Evolutionary conservation across 2,888 invertebrate genomes (phyloP).

Genomic region (Gibbula magus): DNA sequence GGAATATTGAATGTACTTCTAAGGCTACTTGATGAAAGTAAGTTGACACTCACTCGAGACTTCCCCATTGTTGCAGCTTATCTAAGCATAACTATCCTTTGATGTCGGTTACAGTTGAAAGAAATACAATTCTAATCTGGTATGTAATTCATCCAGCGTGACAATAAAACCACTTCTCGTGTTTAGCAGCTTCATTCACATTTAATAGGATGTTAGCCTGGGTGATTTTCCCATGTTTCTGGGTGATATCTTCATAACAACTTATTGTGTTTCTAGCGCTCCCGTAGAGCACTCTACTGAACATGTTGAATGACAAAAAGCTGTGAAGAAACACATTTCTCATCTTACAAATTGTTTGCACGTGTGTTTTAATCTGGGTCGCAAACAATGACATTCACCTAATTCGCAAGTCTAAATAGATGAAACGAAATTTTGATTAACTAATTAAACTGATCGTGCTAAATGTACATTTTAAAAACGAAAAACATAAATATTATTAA

Average conservation of each 20-base stretch:
- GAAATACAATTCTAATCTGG: conserved; percentile 10
- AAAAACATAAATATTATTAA: no score
- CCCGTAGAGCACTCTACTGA: no score
- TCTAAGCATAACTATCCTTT: neutral
- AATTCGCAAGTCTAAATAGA: no score
- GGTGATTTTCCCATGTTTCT: neutral
- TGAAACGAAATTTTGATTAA: no score
- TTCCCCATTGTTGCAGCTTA: neutral
- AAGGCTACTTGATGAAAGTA: neutral
- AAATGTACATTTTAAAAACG: no score
- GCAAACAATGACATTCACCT: no score
- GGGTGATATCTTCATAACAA: neutral
- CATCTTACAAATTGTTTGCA: no score
- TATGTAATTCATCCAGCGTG: neutral
- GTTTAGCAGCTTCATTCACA: neutral
- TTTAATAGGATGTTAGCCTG: neutral
- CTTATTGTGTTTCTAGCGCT: neutral
- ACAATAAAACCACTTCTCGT: neutral
- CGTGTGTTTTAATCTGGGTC: no score
- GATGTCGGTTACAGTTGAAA: neutral
- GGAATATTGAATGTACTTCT: conserved; percentile 1
- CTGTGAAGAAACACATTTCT: no score
- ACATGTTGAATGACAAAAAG: no score
- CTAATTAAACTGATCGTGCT: no score
- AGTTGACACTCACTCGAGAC: neutral